Evolutionary conservation across 2,113 vertebrate genomes (phyloP).

Genomic region (Pollimyrus isidori): DNA sequence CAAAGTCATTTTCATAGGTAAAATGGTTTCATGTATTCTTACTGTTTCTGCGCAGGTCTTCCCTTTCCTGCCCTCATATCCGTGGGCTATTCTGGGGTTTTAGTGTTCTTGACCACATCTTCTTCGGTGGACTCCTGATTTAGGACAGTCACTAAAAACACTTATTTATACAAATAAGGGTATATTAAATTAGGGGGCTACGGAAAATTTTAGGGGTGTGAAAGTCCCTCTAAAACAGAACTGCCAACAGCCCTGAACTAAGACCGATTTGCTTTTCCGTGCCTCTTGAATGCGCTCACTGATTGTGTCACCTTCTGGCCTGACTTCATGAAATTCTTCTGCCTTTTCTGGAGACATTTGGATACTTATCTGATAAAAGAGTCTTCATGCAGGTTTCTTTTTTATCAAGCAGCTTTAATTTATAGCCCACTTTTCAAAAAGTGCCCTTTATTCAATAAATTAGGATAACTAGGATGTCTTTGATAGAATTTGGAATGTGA

Average conservation of each 20-base stretch:
- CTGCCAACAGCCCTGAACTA: neutral
- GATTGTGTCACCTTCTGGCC: neutral
- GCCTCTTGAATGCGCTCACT: neutral
- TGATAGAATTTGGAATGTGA: neutral
- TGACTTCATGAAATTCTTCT: neutral
- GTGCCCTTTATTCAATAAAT: neutral
- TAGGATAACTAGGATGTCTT: neutral
- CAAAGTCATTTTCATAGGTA: neutral
- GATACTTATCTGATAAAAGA: neutral
- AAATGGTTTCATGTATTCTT: neutral
- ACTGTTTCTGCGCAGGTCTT: neutral
- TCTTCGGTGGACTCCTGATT: neutral
- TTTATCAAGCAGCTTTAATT: neutral
- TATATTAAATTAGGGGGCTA: neutral
- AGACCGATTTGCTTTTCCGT: neutral
- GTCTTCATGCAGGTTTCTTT: neutral
- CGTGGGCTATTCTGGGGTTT: neutral
- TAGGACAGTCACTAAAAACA: neutral
- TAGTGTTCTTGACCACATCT: neutral
- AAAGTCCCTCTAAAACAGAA: neutral
- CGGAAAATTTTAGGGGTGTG: neutral
- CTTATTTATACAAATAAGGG: neutral
- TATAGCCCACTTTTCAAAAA: neutral
- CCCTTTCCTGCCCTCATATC: neutral
- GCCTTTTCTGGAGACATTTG: neutral